A percentile compares a stretch with the other conserved stretches of the same genome.
phyloP scores from a whole-genome alignment of 2,113 vertebrate genomes.

The Dasypus novemcinctus region DNA sequence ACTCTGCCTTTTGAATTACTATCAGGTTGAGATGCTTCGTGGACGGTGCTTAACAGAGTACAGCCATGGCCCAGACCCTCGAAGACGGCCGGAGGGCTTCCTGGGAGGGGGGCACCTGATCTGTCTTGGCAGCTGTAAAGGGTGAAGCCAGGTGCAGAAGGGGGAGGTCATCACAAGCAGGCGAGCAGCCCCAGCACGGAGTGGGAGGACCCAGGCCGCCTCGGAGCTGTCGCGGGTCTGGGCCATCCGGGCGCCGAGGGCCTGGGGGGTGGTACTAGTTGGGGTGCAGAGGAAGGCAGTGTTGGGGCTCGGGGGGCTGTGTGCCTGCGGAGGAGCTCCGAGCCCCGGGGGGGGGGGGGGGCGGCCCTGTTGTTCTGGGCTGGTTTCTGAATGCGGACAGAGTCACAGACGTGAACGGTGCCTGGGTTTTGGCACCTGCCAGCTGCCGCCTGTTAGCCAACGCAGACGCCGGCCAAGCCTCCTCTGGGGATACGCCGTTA shows the following conservation, averaged over 20 bases:
- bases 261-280: not conserved
- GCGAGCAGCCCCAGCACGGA: fast-evolving
- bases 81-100: no score
- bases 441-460: constrained; percentile 43
- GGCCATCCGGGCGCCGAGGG: not conserved
- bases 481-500: constrained; percentile 2
- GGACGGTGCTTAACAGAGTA: not conserved
- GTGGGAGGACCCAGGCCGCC: not conserved
- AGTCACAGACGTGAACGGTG: not conserved
- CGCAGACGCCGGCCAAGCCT: not conserved
- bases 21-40: not conserved
- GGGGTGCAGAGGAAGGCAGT: not conserved
- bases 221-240: not conserved
- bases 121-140: not conserved
- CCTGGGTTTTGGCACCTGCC: not conserved
- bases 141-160: not conserved
- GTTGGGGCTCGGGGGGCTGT: not conserved
- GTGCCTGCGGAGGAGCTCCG: not conserved
- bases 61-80: no score
- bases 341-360: not conserved
- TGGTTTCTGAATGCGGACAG: not conserved
- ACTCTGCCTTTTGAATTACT: not conserved
- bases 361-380: not conserved
- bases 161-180: not conserved
- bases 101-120: not conserved